Percentiles rank a stretch among this genome's conserved stretches.
These are phyloP conservation scores for Epistrophe grossulariae DNA, from an alignment of 2,888 invertebrate genomes.

Conservation along the genomic window DNA sequence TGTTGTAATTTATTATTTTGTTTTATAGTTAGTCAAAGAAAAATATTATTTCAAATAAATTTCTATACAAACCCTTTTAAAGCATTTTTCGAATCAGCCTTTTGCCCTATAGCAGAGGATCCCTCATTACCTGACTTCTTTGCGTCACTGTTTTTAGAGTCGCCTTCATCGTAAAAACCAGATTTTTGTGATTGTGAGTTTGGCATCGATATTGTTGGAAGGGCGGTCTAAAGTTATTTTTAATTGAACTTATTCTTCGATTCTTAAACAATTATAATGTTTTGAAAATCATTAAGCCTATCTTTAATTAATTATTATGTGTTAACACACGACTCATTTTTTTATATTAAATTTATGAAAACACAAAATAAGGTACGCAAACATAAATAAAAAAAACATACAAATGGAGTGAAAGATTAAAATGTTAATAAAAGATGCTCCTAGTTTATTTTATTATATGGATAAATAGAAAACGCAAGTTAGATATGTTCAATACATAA, in stretches of 20 bases:
- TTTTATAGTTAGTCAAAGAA: not conserved
- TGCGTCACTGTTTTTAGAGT: conserved; percentile 54
- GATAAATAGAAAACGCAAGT: not conserved
- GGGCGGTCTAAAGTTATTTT: conserved; percentile 77
- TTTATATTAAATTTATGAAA: not conserved
- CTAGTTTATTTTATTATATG: not conserved
- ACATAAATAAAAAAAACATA: not conserved
- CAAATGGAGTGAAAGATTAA: not conserved
- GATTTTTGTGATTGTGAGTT: conserved; percentile 83
- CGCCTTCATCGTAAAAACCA: conserved; percentile 77
- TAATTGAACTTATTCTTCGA: conserved; percentile 53
- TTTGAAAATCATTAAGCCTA: conserved; percentile 38
- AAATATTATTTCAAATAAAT: not conserved
- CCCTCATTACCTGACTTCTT: conserved; percentile 52
- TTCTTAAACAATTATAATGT: conserved; percentile 29
- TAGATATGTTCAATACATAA: too few relatives aligned
- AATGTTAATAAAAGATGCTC: not conserved
- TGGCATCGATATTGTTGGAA: conserved; percentile 86
- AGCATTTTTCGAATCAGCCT: conserved; percentile 66
- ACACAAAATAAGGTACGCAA: not conserved
- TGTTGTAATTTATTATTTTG: conserved; percentile 48
- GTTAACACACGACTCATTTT: not conserved
- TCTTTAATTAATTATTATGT: not conserved
- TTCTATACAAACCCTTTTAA: conserved; percentile 65
- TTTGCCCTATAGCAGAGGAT: conserved; percentile 55